Evolutionary conservation across 2,113 vertebrate species (phyloP), one percentile per base, ranked within the genome.

Genomic region (Stigmatopora argus): DNA sequence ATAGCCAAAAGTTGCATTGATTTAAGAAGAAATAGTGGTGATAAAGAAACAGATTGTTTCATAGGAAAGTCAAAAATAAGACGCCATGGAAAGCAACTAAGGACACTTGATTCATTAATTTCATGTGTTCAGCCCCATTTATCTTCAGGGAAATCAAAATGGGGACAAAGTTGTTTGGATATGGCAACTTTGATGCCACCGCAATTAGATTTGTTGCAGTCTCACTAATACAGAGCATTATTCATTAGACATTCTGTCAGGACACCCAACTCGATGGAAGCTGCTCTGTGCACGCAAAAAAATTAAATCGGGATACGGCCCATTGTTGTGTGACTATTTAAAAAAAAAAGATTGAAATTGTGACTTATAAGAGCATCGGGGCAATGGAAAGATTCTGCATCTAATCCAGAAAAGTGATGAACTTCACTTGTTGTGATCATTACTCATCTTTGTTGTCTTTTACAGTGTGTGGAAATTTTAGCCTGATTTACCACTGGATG

Each of bases 181-280:
- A 66, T 71, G 51, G 61, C 47, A 71, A 61, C 41, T 71, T 71
- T 31, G 67, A 60, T 18, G 61, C 70, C 56, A 21, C 61, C 31
- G 38, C 45, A 65, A 34, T 5, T 26, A 3, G n/a, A 55, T 9
- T 59, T 26, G 15, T 66, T 69, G 21, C 62, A 41, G 58, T 56
- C 46, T 35, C 26, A 57, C 38, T 70, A 73, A 69, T 67, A 55
- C 23, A 65, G 48, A 12, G 13, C 56, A 82, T 78, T 64, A 66
- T 34, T 83, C 72, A 77, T 64, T 11, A 53, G 19, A 53, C 7
- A 52, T 7, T 2, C 49, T 19, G 49, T n/a, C n/a, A 11, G n/a
- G n/a, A 17, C n/a, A 52, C 2, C 49, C 49, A 52, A 52, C n/a
- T 2, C n/a, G 7, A 21, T 19, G 49, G n/a, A 48, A 48, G 17